A percentile compares a stretch with the other conserved stretches of the same genome.
These are phyloP conservation scores for Bovichtus diacanthus DNA, from an alignment of 2,797 vertebrate species.

Conservation along the genomic window DNA sequence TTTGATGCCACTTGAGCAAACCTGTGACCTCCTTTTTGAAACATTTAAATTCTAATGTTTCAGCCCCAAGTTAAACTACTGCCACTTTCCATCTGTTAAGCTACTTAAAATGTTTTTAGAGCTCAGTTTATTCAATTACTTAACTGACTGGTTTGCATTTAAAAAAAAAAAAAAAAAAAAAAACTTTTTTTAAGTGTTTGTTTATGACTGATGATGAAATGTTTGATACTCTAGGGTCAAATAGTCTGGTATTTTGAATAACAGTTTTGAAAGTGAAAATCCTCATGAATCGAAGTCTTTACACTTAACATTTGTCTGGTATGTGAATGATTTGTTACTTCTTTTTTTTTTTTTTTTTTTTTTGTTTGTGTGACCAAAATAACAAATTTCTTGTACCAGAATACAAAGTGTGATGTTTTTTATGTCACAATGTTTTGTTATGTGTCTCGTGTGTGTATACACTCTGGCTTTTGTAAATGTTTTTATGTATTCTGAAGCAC, in stretches of 20 bases:
- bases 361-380: slow-evolving; percentile 6
- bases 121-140: neutral
- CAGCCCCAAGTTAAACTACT: slow-evolving; percentile 26
- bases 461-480: slow-evolving; percentile 57
- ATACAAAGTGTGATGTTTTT: slow-evolving; percentile 47
- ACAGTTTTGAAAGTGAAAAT: slow-evolving; percentile 8
- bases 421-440: slow-evolving; percentile 52
- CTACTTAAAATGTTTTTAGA: slow-evolving; percentile 8
- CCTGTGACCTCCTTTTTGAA: slow-evolving; percentile 25
- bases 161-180: too few relatives aligned
- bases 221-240: neutral
- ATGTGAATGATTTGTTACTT: neutral
- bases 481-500: slow-evolving; percentile 53
- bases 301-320: slow-evolving; percentile 11
- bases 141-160: slow-evolving; percentile 2
- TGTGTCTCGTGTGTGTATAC: slow-evolving; percentile 21
- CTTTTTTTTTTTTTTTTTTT: too few relatives aligned
- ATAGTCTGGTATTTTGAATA: slow-evolving; percentile 5
- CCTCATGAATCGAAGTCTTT: neutral
- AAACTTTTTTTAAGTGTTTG: too few relatives aligned
- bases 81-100: slow-evolving; percentile 23
- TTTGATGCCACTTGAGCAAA: slow-evolving; percentile 45
- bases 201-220: too few relatives aligned
- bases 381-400: neutral
- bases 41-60: slow-evolving; percentile 20